Conservation (phyloP, 1,140 invertebrate genomes). For the Drusus annulatus region DNA sequence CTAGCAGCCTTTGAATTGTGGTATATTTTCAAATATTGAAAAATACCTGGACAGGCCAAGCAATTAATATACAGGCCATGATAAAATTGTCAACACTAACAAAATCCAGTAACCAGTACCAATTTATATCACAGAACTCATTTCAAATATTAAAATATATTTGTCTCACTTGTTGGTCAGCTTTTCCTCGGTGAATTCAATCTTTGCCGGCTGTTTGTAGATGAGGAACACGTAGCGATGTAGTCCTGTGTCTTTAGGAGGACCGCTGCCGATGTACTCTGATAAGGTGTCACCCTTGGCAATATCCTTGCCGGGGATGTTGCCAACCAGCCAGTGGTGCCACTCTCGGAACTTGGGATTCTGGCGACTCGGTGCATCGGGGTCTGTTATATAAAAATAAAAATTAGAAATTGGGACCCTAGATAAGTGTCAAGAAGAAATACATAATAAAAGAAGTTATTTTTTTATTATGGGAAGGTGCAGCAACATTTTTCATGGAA, state of each 20-base stretch:
- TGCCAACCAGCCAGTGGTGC: constrained; percentile 92
- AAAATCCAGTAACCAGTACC: no score
- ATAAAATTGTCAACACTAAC: not conserved
- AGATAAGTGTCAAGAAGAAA: no score
- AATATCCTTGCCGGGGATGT: constrained; percentile 85
- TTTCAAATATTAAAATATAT: not conserved
- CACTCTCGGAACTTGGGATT: constrained; percentile 78
- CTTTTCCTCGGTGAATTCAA: constrained; percentile 68
- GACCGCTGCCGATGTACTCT: constrained; percentile 85
- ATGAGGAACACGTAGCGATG: constrained; percentile 91
- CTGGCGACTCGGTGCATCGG: constrained; percentile 87
- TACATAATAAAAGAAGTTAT: no score
- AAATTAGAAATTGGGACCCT: no score
- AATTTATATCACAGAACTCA: no score
- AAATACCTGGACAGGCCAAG: no score
- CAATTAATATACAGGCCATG: no score
- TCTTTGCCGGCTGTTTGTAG: constrained; percentile 82
- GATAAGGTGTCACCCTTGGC: constrained; percentile 78
- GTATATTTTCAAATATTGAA: no score
- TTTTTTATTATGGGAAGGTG: no score
- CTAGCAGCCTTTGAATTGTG: no score
- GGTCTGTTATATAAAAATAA: constrained; percentile 62
- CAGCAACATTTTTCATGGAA: no score
- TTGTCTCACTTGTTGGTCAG: constrained; percentile 23
- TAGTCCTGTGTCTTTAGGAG: constrained; percentile 82